Conservation (phyloP, 2,797 vertebrate species). For the Periophthalmus magnuspinnatus region DNA sequence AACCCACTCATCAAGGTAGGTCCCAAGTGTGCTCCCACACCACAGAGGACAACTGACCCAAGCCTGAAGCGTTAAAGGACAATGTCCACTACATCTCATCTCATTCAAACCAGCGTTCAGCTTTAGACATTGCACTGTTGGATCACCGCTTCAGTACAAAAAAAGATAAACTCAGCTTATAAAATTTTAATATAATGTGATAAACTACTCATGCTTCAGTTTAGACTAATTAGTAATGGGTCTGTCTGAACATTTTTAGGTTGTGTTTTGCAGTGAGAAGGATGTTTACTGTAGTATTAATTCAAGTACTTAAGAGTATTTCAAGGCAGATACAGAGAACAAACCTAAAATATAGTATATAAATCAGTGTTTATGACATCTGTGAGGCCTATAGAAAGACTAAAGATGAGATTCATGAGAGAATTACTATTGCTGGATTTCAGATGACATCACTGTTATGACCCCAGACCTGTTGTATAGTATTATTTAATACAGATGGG, state of each 20-base stretch:
- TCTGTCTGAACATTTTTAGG: not conserved
- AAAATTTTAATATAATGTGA: not conserved
- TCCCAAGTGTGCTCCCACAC: conserved; percentile 6
- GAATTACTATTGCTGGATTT: too few relatives aligned
- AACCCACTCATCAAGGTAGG: conserved; percentile 96
- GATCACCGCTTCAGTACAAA: not conserved
- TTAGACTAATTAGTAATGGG: not conserved
- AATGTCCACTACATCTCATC: conserved; percentile 46
- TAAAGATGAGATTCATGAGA: too few relatives aligned
- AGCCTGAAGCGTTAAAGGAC: conserved; percentile 27
- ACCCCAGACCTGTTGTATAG: too few relatives aligned
- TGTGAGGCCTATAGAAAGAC: not conserved
- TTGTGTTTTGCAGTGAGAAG: not conserved
- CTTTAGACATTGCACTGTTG: not conserved
- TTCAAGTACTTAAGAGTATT: too few relatives aligned
- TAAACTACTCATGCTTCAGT: not conserved
- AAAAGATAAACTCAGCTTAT: not conserved
- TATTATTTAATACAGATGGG: too few relatives aligned
- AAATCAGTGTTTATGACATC: not conserved
- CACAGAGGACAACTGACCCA: conserved; percentile 30
- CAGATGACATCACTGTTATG: too few relatives aligned
- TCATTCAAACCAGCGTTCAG: conserved; percentile 16
- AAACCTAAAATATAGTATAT: not conserved
- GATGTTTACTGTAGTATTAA: not conserved
- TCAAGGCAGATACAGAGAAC: not conserved